These are phyloP conservation scores for Peromyscus nudipes DNA, from an alignment of 2,797 vertebrate genomes.

Conservation along the genomic window DNA sequence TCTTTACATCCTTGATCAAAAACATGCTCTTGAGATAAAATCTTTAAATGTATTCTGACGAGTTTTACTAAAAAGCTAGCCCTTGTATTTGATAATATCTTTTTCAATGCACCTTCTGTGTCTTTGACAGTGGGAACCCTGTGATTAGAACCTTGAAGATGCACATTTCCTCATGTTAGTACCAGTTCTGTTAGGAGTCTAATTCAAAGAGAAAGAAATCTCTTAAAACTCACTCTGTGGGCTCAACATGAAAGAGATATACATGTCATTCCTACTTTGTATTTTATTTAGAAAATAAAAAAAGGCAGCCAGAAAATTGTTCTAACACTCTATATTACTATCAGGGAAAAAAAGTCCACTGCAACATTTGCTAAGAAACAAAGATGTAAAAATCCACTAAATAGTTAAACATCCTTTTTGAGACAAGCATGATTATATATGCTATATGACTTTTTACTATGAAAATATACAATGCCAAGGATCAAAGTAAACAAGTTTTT, in stretches of 20 bases:
- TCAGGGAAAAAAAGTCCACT: neutral
- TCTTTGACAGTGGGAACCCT: neutral
- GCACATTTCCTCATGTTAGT: neutral
- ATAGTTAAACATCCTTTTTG: constrained; percentile 40
- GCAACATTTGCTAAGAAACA: neutral
- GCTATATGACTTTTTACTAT: neutral
- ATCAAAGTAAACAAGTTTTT: neutral
- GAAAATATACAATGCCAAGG: neutral
- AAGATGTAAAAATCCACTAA: neutral
- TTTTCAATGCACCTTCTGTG: constrained; percentile 22
- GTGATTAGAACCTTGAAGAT: neutral
- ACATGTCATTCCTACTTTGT: neutral
- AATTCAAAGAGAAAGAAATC: constrained; percentile 47
- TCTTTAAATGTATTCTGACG: constrained; percentile 27
- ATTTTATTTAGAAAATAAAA: constrained; percentile 59
- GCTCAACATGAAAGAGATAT: constrained; percentile 20
- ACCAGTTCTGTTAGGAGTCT: constrained; percentile 59
- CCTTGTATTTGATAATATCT: constrained; percentile 2
- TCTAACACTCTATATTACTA: neutral
- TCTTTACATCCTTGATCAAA: constrained; percentile 46
- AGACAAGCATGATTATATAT: neutral
- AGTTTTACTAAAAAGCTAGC: constrained; percentile 1
- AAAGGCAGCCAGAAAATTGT: constrained; percentile 21
- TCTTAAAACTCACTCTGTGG: constrained; percentile 31
- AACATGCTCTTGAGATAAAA: constrained; percentile 47